Percentiles rank a stretch among this genome's conserved stretches.
phyloP scores from a whole-genome alignment of 2,113 vertebrate species.

The Gymnorhina tibicen region DNA sequence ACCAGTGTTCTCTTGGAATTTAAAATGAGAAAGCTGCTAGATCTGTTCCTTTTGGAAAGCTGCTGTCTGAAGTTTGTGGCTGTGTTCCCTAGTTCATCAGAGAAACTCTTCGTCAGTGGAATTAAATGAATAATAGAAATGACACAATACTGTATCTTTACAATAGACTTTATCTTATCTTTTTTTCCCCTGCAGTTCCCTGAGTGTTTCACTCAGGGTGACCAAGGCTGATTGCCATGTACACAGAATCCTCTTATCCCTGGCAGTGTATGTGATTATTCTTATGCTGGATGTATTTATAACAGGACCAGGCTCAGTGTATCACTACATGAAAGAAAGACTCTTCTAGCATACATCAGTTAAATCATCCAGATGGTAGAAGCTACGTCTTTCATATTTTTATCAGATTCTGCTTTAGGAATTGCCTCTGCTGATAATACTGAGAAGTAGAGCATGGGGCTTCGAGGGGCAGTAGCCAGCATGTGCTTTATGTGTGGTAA shows the following conservation, averaged over 20 bases:
- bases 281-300: neutral
- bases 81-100: neutral
- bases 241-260: neutral
- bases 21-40: neutral
- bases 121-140: neutral
- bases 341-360: neutral
- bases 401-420: neutral
- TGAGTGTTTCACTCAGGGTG: neutral
- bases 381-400: neutral
- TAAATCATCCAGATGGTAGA: neutral
- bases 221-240: neutral
- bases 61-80: neutral
- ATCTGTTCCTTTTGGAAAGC: neutral
- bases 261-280: neutral
- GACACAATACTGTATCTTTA: neutral
- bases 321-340: neutral
- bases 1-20: neutral
- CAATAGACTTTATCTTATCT: neutral
- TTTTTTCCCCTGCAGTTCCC: neutral
- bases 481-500: neutral
- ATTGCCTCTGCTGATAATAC: neutral
- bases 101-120: neutral
- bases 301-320: neutral
- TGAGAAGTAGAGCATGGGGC: neutral
- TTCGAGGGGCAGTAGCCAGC: neutral